Conservation (phyloP, 2,113 vertebrate genomes). For the Python bivittatus region DNA sequence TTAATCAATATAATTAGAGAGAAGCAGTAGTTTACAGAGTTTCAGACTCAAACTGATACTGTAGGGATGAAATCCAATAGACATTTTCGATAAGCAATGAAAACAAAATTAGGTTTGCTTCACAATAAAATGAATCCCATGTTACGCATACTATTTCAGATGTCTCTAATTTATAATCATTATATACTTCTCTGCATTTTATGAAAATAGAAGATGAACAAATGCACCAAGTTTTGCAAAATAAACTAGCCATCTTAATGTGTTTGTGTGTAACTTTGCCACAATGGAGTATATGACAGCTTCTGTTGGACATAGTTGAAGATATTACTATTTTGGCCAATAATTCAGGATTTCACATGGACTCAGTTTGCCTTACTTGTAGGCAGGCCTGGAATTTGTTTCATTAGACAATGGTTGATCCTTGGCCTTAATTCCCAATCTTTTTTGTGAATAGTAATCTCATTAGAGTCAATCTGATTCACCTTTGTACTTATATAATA, state of each 20-base stretch:
- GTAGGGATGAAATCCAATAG: background rate
- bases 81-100: background rate
- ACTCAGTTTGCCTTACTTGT: background rate
- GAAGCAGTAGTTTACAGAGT: background rate
- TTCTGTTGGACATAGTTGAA: background rate
- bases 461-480: background rate
- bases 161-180: background rate
- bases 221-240: background rate
- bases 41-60: background rate
- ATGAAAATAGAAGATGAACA: background rate
- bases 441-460: background rate
- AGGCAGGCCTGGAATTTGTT: background rate
- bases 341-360: background rate
- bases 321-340: background rate
- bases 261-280: no score
- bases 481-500: background rate
- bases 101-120: background rate
- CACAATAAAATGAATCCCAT: background rate
- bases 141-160: no score
- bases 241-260: background rate
- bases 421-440: background rate
- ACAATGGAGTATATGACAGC: no score
- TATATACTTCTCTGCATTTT: background rate
- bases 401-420: background rate
- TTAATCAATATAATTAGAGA: slow-evolving; percentile 13